Base-by-base conservation (phyloP, 2,797 vertebrate genomes). In the Melanogrammus aeglefinus region DNA sequence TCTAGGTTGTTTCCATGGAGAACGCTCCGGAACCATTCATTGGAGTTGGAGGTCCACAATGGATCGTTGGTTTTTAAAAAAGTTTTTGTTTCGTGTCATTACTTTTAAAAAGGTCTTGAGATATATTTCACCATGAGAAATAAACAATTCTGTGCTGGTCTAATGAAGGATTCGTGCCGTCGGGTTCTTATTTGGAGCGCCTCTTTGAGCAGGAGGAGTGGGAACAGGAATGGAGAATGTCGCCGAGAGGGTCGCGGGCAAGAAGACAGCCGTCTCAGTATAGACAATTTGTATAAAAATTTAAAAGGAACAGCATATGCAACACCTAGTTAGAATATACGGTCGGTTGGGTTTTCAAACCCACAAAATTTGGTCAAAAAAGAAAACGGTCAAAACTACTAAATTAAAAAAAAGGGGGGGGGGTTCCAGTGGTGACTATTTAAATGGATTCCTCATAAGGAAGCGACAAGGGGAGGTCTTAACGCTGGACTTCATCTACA, bases 1-100 rank as follows among this genome's bases (percentile, higher is more conserved):
- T 27, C 63, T 69, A 69, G 63, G 4, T 69, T 69, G 63, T 69
- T 69, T 69, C 63, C 63, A 27, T 69, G 63, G 63, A 69, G 24
- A n/a, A 8, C 21, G n/a, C 57, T 63, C 57, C 1, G 9, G 21
- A 69, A 27, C 63, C 18, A 24, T 63, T 69, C 63, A 69, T 24
- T 27, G 12, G 12, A 24, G 63, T 69, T 69, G 24, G 10, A n/a
- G 63, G n/a, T 69, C 63, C 63, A 63, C 57, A n/a, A 63, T 63
- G 57, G 57, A 63, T 21, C 57, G n/a, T n/a, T 63, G 21, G n/a
- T 63, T 57, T 63, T 57, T 57, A 21, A 57, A 63, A 69, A 69
- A 69, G 9, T 24, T n/a, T 3, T 10, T 66, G 9, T 27, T 27
- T 63, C n/a, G 27, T 27, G 63, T 29, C 63, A 4, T 69, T 69